Conservation (phyloP, 1,140 invertebrate species). For the Kradibia gibbosae region DNA sequence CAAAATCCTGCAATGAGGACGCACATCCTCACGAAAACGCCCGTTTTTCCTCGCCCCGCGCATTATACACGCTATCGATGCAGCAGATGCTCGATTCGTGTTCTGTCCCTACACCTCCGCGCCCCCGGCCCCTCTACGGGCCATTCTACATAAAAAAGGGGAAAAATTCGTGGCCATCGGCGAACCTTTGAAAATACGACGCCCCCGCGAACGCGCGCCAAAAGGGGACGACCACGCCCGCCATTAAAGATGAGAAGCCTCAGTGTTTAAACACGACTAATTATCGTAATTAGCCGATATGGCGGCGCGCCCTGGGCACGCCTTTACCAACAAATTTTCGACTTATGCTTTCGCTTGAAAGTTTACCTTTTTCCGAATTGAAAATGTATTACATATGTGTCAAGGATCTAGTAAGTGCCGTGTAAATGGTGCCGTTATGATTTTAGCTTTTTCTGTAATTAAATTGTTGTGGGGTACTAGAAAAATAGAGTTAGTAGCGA, state of each 20-base stretch:
- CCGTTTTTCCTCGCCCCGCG: background rate
- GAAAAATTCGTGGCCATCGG: background rate
- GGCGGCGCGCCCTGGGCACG: background rate
- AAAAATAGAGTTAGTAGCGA: too few relatives aligned
- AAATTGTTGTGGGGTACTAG: too few relatives aligned
- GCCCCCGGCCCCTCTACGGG: background rate
- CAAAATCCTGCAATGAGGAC: background rate
- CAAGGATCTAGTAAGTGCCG: too few relatives aligned
- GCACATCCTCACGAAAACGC: background rate
- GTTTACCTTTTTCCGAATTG: background rate
- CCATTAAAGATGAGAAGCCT: conserved; percentile 16
- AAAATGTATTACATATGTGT: background rate
- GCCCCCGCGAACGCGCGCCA: background rate
- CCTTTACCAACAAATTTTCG: background rate
- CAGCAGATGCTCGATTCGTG: conserved; percentile 37
- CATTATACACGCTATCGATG: conserved; percentile 34
- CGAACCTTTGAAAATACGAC: conserved; percentile 35
- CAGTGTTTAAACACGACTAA: conserved; percentile 30
- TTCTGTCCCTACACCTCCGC: background rate
- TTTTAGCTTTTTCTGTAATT: too few relatives aligned
- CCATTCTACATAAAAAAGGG: conserved; percentile 22
- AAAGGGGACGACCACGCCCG: conserved; percentile 20
- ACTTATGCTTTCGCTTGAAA: background rate
- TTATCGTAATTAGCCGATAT: conserved; percentile 40
- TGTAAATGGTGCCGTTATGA: too few relatives aligned